Percentiles rank a stretch among this genome's conserved stretches.
These are phyloP conservation scores for Phyllotreta cruciferae DNA, from an alignment of 2,888 invertebrate genomes.

Conservation along the genomic window DNA sequence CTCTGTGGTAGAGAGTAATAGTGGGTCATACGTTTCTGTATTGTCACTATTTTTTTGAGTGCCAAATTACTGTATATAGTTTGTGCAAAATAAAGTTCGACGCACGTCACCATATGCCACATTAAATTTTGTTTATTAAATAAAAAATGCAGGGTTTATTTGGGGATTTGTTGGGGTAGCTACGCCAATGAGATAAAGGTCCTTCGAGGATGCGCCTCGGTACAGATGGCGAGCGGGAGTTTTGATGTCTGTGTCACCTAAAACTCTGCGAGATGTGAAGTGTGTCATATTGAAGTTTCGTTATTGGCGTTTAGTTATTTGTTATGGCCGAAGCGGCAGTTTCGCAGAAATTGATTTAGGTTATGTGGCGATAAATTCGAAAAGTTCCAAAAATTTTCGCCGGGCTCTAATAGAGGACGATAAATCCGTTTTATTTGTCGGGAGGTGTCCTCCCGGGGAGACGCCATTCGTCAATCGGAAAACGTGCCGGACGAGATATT, in stretches of 20 bases:
- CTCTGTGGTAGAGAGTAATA: too few relatives aligned
- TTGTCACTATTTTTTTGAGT: too few relatives aligned
- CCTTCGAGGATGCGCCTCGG: conserved; percentile 35
- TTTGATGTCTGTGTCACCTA: conserved; percentile 59
- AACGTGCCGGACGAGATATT: too few relatives aligned
- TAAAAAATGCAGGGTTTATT: too few relatives aligned
- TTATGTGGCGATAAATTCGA: conserved; percentile 33
- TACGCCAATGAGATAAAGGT: conserved; percentile 28
- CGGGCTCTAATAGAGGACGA: conserved; percentile 8
- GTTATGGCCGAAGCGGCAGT: conserved; percentile 47
- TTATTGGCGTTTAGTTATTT: conserved; percentile 55
- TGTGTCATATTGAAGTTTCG: conserved; percentile 59
- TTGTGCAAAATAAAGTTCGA: too few relatives aligned
- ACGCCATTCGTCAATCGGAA: too few relatives aligned
- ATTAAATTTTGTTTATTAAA: too few relatives aligned
- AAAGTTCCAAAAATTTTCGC: conserved; percentile 21
- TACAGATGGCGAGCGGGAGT: conserved; percentile 49
- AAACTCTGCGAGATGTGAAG: conserved; percentile 55
- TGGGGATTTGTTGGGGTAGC: neutral
- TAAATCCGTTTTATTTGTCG: conserved; percentile 18
- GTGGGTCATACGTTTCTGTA: too few relatives aligned
- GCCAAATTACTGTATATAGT: too few relatives aligned
- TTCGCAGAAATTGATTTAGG: conserved; percentile 43
- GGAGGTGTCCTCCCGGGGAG: neutral
- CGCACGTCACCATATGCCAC: too few relatives aligned